Percentiles rank a stretch among this genome's conserved stretches.
Evolutionary conservation across 2,797 vertebrate genomes (phyloP).

Genomic region (Macroramphosus scolopax): DNA sequence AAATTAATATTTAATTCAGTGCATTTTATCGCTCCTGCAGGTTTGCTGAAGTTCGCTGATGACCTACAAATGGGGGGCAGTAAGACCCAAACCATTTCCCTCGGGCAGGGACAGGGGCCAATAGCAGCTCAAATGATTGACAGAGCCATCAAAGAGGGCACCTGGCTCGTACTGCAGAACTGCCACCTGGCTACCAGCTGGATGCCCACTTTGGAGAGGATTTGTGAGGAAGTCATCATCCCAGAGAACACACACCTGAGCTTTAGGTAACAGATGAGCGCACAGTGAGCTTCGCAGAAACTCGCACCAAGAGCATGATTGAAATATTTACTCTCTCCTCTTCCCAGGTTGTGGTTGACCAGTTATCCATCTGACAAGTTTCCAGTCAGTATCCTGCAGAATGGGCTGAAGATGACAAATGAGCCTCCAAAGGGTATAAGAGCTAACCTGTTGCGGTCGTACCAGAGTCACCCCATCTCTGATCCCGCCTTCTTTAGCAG

Average conservation of each 20-base stretch:
- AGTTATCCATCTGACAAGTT: conserved; percentile 77
- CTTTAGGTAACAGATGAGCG: too few relatives aligned
- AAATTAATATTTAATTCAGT: too few relatives aligned
- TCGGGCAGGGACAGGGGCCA: conserved; percentile 96
- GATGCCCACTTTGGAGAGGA: conserved; percentile 95
- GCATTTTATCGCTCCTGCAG: conserved; percentile 75
- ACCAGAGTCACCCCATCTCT: conserved; percentile 89
- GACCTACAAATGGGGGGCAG: conserved; percentile 85
- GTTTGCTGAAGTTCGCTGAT: conserved; percentile 91
- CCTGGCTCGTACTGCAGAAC: conserved; percentile 97
- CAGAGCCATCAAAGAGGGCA: conserved; percentile 84
- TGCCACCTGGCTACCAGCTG: conserved; percentile 96
- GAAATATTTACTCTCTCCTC: too few relatives aligned
- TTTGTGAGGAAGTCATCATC: too few relatives aligned
- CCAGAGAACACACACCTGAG: too few relatives aligned
- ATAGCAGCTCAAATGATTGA: conserved; percentile 91
- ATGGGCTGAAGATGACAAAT: conserved; percentile 98
- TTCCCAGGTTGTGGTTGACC: too few relatives aligned
- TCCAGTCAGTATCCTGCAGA: conserved; percentile 93
- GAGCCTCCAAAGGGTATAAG: conserved; percentile 82
- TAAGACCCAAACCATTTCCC: conserved; percentile 94
- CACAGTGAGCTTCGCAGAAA: too few relatives aligned
- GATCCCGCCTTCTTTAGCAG: conserved; percentile 85
- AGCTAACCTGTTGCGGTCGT: conserved; percentile 93
- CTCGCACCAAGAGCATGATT: too few relatives aligned